Evolutionary conservation across 2,113 vertebrate genomes (phyloP).

Genomic region (Nothoprocta perdicaria): DNA sequence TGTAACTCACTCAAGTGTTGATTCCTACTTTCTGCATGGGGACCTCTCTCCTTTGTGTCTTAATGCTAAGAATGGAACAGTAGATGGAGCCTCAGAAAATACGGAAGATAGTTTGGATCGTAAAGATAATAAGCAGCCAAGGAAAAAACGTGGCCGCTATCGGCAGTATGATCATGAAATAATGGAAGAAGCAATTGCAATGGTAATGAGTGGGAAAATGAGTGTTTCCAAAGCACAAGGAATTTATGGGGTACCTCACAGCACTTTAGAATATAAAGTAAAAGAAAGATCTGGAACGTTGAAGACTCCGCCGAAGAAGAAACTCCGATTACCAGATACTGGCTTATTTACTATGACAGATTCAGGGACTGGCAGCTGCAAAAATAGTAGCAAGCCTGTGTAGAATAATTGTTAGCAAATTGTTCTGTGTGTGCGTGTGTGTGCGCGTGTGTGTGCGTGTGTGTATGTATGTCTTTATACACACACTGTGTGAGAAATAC

Average conservation of each 20-base stretch:
- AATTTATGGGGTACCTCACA: conserved; percentile 98
- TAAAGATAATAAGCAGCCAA: conserved; percentile 93
- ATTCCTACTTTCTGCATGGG: conserved; percentile 88
- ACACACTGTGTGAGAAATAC: conserved; percentile 79
- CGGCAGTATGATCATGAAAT: conserved; percentile 98
- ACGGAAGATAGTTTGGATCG: conserved; percentile 87
- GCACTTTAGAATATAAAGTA: conserved; percentile 99
- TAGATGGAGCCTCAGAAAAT: conserved; percentile 88
- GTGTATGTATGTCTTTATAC: conserved; percentile 74
- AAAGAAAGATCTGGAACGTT: conserved; percentile 97
- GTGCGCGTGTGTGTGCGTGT: conserved; percentile 72
- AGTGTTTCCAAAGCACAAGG: conserved; percentile 99
- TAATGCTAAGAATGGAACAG: conserved; percentile 88
- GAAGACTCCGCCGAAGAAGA: conserved; percentile 99
- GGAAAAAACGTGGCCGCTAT: conserved; percentile 97
- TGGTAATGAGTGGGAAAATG: conserved; percentile 98
- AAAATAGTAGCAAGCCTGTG: conserved; percentile 87
- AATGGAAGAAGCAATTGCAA: conserved; percentile 96
- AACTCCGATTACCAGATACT: conserved; percentile 88
- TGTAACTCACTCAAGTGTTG: conserved; percentile 86
- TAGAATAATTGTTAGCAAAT: conserved; percentile 85
- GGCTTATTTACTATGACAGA: conserved; percentile 87
- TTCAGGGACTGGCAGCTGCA: conserved; percentile 95
- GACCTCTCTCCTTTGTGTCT: conserved; percentile 93
- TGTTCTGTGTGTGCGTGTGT: conserved; percentile 76